These are phyloP conservation scores for Sebastes schlegelii DNA, from an alignment of 2,113 vertebrate genomes.

Conservation along the genomic window DNA sequence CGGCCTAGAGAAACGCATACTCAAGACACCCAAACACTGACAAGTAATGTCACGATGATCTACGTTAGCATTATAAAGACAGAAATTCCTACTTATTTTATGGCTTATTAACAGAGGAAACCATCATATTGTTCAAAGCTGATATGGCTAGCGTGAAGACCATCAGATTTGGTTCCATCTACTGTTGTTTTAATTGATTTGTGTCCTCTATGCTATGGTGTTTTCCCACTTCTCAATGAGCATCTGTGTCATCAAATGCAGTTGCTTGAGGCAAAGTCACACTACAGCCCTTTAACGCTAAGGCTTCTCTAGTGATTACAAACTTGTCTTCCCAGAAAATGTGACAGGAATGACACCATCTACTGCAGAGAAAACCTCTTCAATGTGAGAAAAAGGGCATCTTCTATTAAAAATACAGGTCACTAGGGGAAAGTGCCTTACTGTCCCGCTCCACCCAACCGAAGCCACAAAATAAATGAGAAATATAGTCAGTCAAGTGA, in stretches of 20 bases:
- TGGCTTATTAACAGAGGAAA: neutral
- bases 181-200: slow-evolving; percentile 25
- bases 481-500: slow-evolving; percentile 20
- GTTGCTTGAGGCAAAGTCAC: slow-evolving; percentile 9
- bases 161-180: neutral
- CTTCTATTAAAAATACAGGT: slow-evolving; percentile 8
- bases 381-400: slow-evolving; percentile 13
- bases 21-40: neutral
- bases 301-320: neutral
- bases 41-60: neutral
- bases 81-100: neutral
- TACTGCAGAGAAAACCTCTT: neutral
- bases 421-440: neutral
- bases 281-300: neutral
- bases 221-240: slow-evolving; percentile 2
- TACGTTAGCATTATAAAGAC: neutral
- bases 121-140: neutral
- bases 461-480: slow-evolving; percentile 21
- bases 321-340: neutral
- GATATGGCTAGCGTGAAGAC: neutral
- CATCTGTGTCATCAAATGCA: slow-evolving; percentile 25
- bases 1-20: slow-evolving; percentile 7
- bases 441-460: neutral
- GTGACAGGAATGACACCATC: neutral
- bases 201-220: neutral